Conservation (phyloP, 2,888 invertebrate genomes). For the Pyralis farinalis region DNA sequence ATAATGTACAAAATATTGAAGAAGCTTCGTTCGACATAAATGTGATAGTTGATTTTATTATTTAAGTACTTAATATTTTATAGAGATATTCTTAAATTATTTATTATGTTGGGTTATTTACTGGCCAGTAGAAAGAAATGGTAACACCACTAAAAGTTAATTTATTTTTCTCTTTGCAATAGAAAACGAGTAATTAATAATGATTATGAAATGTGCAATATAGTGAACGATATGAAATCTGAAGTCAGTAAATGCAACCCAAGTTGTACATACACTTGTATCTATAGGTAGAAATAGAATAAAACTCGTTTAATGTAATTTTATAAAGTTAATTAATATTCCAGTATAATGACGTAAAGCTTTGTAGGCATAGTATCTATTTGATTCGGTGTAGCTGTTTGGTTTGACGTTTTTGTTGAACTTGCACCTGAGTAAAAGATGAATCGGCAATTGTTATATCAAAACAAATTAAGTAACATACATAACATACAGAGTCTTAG, state of each 20-base stretch:
- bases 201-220: constrained; percentile 31
- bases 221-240: constrained; percentile 18
- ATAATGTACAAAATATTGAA: constrained; percentile 59
- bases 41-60: constrained; percentile 77
- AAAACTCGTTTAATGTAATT: constrained; percentile 40
- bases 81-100: constrained; percentile 75
- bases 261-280: constrained; percentile 52
- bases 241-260: constrained; percentile 37
- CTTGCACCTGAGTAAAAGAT: too few species aligned
- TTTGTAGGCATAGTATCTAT: background rate
- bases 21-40: constrained; percentile 75
- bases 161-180: background rate
- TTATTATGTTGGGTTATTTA: constrained; percentile 50
- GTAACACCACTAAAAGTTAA: constrained; percentile 3
- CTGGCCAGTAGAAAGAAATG: constrained; percentile 24
- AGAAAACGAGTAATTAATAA: too few species aligned
- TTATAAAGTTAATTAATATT: constrained; percentile 30
- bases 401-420: too few species aligned
- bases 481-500: too few species aligned
- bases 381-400: too few species aligned
- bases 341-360: constrained; percentile 19
- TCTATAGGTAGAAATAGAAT: constrained; percentile 38
- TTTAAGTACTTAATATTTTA: constrained; percentile 76
- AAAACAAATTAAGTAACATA: too few species aligned
- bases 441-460: too few species aligned